Evolutionary conservation across 2,888 invertebrate genomes (phyloP).

Genomic region (Pinctada fucata): DNA sequence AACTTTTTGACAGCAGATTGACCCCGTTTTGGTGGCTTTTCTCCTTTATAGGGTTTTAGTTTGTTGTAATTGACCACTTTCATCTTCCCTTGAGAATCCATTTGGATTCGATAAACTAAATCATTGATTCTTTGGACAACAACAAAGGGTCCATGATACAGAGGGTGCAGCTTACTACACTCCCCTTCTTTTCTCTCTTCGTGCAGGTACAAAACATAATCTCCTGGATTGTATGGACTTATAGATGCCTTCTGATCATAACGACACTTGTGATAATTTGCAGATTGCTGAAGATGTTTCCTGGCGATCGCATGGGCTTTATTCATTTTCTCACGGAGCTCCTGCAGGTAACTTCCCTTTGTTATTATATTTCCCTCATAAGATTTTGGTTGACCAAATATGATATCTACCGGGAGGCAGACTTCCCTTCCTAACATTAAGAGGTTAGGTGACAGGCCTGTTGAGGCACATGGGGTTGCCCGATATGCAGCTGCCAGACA

Average conservation of each 20-base stretch:
- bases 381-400: slow-evolving; percentile 1
- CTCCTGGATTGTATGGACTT: background rate
- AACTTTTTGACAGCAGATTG: no score
- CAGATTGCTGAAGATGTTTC: slow-evolving; percentile 6
- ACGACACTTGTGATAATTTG: slow-evolving; percentile 19
- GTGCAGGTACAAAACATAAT: slow-evolving; percentile 20
- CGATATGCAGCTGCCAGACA: slow-evolving; percentile 44
- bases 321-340: background rate
- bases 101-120: slow-evolving; percentile 15
- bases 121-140: slow-evolving; percentile 14
- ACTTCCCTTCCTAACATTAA: slow-evolving; percentile 45
- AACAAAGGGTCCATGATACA: background rate
- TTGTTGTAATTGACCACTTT: no score
- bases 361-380: no score
- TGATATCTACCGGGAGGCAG: slow-evolving; percentile 33
- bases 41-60: no score
- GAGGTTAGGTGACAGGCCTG: slow-evolving; percentile 41
- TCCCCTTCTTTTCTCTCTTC: slow-evolving; percentile 11
- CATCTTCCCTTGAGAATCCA: background rate
- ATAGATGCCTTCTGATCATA: slow-evolving; percentile 27
- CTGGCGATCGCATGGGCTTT: slow-evolving; percentile 32
- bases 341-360: slow-evolving; percentile 20
- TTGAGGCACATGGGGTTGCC: slow-evolving; percentile 34
- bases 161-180: slow-evolving; percentile 4
- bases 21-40: no score